phyloP scores from a whole-genome alignment of 2,888 invertebrate species.

The Cheilosia soror region DNA sequence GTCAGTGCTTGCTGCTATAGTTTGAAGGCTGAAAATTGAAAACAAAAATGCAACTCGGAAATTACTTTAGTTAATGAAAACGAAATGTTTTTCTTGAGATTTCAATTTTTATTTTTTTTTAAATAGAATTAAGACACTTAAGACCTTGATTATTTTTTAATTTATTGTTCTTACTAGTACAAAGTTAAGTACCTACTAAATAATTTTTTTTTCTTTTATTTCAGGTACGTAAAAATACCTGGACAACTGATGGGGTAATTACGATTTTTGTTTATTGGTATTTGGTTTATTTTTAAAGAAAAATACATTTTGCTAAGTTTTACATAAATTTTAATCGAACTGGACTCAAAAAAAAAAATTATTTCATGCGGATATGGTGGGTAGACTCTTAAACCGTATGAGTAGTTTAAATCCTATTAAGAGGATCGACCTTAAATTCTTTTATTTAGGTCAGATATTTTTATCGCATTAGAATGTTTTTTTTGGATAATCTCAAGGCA shows the following conservation, averaged over 20 bases:
- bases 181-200: not conserved
- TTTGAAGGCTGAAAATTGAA: not conserved
- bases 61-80: slow-evolving; percentile 24
- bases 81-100: not conserved
- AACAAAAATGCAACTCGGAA: slow-evolving; percentile 6
- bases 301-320: too few species aligned
- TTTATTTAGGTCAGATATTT: too few species aligned
- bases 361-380: too few species aligned
- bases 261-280: slow-evolving; percentile 35
- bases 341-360: too few species aligned
- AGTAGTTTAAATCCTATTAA: too few species aligned
- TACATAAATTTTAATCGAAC: too few species aligned
- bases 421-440: too few species aligned
- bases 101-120: not conserved
- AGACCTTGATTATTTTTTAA: not conserved
- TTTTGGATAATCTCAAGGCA: too few species aligned
- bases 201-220: slow-evolving; percentile 31
- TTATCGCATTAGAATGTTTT: too few species aligned
- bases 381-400: too few species aligned
- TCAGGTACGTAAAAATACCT: slow-evolving; percentile 73
- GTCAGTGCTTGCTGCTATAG: not conserved
- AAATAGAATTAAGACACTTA: not conserved
- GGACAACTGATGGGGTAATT: slow-evolving; percentile 68
- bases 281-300: slow-evolving; percentile 2
- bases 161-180: not conserved